Evolutionary conservation across 2,113 vertebrate species (phyloP).

Genomic region (zebrafish (Danio rerio)): DNA sequence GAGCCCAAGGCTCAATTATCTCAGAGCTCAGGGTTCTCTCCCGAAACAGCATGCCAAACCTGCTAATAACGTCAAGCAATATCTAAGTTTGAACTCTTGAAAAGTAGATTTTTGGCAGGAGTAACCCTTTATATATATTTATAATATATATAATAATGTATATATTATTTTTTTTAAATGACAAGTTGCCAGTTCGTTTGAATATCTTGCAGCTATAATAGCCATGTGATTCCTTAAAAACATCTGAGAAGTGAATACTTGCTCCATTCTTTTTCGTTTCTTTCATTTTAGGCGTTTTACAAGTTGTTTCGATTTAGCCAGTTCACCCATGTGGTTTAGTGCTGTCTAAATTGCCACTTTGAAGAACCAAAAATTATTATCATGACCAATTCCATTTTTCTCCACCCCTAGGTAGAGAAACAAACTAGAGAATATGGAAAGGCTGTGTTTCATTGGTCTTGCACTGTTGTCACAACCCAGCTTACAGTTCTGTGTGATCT

Average conservation of each 20-base stretch:
- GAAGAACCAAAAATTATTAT: slow-evolving; percentile 5
- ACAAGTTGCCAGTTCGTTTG: background rate
- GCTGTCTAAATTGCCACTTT: slow-evolving; percentile 38
- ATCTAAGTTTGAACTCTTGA: too few relatives aligned
- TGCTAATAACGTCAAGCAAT: too few relatives aligned
- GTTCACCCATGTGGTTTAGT: slow-evolving; percentile 26
- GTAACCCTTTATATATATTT: background rate
- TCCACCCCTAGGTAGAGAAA: slow-evolving; percentile 14
- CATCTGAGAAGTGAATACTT: background rate
- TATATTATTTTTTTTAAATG: too few relatives aligned
- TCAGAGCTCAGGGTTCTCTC: too few relatives aligned
- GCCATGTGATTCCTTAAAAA: background rate
- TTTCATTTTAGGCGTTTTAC: slow-evolving; percentile 42
- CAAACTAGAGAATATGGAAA: slow-evolving; percentile 1
- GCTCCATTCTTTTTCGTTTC: background rate
- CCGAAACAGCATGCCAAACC: too few relatives aligned
- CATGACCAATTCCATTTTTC: slow-evolving; percentile 14
- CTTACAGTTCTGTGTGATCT: slow-evolving; percentile 41
- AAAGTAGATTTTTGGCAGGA: too few relatives aligned
- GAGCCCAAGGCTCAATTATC: too few relatives aligned
- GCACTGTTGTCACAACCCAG: background rate
- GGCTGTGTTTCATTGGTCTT: slow-evolving; percentile 4
- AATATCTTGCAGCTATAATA: background rate
- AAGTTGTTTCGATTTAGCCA: slow-evolving; percentile 49
- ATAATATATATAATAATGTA: too few relatives aligned